Conservation (phyloP, 2,113 vertebrate genomes). For the Meriones unguiculatus region DNA sequence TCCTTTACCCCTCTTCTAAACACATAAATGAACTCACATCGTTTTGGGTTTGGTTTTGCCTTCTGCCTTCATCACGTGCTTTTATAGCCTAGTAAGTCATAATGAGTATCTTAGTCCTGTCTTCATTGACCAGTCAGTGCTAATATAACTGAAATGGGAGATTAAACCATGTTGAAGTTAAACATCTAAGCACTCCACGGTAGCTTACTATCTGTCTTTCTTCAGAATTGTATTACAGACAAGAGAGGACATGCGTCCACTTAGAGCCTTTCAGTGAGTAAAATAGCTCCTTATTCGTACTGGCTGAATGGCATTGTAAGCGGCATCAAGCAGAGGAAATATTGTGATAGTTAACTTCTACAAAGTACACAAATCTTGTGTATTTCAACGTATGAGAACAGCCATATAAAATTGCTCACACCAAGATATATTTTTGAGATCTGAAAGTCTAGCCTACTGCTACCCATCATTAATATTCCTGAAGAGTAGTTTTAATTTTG, state of each 20-base stretch:
- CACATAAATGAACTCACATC: neutral
- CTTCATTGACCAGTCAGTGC: neutral
- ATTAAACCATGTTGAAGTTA: neutral
- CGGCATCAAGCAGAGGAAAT: neutral
- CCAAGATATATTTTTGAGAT: neutral
- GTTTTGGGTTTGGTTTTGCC: neutral
- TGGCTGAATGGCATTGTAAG: conserved; percentile 5
- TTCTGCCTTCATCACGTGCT: neutral
- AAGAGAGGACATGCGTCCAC: neutral
- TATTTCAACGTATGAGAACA: neutral
- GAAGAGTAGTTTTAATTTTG: neutral
- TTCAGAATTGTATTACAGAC: neutral
- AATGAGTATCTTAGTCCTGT: neutral
- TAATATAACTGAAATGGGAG: conserved; percentile 4
- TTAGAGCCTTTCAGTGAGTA: conserved; percentile 14
- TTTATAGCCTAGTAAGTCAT: neutral
- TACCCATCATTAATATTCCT: neutral
- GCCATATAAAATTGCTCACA: neutral
- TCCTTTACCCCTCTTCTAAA: neutral
- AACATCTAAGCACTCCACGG: neutral
- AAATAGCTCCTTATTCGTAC: conserved; percentile 3
- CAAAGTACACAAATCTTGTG: neutral
- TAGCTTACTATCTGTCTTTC: neutral
- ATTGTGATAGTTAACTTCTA: neutral
- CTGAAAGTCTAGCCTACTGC: neutral